Evolutionary conservation across 2,888 invertebrate species (phyloP).

Genomic region (Blera fallax): DNA sequence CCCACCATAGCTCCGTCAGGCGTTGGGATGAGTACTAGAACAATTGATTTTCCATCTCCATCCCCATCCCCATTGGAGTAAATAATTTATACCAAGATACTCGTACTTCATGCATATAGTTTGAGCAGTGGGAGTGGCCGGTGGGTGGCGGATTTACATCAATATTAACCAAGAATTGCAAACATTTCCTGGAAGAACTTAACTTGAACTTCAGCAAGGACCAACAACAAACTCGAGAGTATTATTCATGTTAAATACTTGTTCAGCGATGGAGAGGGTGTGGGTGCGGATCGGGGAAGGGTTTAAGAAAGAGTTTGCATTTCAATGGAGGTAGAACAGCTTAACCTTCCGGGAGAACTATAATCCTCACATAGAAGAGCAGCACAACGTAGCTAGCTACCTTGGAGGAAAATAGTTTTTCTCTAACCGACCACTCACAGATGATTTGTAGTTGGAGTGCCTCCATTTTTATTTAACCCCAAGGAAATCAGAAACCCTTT

Average conservation of each 20-base stretch:
- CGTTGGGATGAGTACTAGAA: conserved; percentile 38
- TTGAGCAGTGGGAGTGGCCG: conserved; percentile 29
- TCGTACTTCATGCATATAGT: conserved; percentile 48
- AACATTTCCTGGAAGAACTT: conserved; percentile 55
- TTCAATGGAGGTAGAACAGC: conserved; percentile 33
- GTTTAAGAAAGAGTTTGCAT: conserved; percentile 46
- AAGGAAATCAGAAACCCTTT: conserved; percentile 61
- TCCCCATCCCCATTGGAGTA: conserved; percentile 27
- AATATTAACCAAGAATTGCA: conserved; percentile 62
- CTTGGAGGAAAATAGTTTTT: conserved; percentile 45
- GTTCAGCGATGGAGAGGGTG: not conserved
- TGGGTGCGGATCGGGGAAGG: too few relatives aligned
- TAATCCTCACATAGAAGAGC: conserved; percentile 40
- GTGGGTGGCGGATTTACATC: conserved; percentile 57
- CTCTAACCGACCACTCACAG: conserved; percentile 50
- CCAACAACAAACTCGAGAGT: conserved; percentile 27
- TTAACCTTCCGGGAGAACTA: conserved; percentile 56
- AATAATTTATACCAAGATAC: conserved; percentile 68
- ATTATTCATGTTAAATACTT: conserved; percentile 62
- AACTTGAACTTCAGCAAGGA: not conserved
- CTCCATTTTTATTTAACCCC: conserved; percentile 67
- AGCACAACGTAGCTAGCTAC: conserved; percentile 6
- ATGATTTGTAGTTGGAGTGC: conserved; percentile 59
- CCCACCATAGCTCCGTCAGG: not conserved
- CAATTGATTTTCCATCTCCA: conserved; percentile 57